Evolutionary conservation across 35 echinoderm and acorn worm species (phyloP), one percentile per base, ranked within the genome.

Genomic region (Heliocidaris erythrogramma): DNA sequence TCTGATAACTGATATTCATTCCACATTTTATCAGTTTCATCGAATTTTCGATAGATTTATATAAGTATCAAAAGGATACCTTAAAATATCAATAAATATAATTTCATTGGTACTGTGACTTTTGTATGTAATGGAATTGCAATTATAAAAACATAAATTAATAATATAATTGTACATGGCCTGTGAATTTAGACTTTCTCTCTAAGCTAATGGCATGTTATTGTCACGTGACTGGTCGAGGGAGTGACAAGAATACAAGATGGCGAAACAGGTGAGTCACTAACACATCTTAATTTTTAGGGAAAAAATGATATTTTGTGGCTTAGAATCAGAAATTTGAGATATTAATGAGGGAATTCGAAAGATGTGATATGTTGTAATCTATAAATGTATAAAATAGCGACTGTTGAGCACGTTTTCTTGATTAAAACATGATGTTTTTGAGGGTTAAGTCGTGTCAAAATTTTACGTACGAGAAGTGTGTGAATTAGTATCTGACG

Each of bases 221-320:
- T 89, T 89, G 47, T 89, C 87, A 89, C 87, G 87, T 89, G 87
- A 89, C 87, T 48, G 14, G 31, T 89, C 47, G 87, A 89, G 87
- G 87, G 87, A 89, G 87, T 89, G 87, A 89, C 87, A 31, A 89
- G 24, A 47, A 47, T 89, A 89, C 87, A 89, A 89, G 87, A 89
- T 89, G 87, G 87, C 87, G 87, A 89, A 32, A 48, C 87, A 89
- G 87, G 87, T 89, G 87, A 89, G 87, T 89, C 87, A 89, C 87
- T 78, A 89, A 4, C 7, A 35, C 7, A 89, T 89, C 87, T 47
- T 31, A 24, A 32, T 89, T 35, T 89, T 32, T 16, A 14, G 8
- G 8, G 87, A 89, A 89, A 89, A 47, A 31, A 47, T 17, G 0
- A 89, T 89, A 47, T 89, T 89, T 89, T 48, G n/a, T 89, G 31